These are phyloP conservation scores for Oreochromis mossambicus DNA, from an alignment of 2,797 vertebrate genomes.

Conservation along the genomic window DNA sequence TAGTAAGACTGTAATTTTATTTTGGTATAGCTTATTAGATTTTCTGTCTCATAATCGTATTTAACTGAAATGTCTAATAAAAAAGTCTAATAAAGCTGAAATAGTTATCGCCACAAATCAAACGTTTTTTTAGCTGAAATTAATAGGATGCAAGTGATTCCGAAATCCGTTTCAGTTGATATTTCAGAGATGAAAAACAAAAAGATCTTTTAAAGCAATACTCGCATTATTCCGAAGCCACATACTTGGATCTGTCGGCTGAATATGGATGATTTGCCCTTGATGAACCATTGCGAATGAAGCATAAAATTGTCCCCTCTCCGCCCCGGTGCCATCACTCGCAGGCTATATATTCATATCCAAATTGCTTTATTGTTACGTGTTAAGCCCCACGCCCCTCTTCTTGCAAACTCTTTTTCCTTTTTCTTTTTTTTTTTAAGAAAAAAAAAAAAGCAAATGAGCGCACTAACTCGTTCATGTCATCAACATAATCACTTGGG, in stretches of 20 bases:
- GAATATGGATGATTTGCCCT: conserved; percentile 24
- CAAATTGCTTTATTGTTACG: conserved; percentile 73
- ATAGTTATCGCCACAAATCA: not conserved
- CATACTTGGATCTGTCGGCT: not conserved
- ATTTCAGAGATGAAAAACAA: not conserved
- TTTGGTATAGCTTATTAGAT: not conserved
- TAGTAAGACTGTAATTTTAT: not conserved
- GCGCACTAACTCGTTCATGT: conserved; percentile 71
- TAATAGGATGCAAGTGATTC: not conserved
- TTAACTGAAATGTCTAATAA: not conserved
- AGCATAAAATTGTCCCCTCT: conserved; percentile 62
- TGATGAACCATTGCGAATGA: conserved; percentile 55
- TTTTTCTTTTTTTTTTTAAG: not conserved
- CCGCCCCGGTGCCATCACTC: conserved; percentile 58
- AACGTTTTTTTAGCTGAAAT: not conserved
- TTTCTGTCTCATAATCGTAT: not conserved
- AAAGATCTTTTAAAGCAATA: not conserved
- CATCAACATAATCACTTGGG: conserved; percentile 78
- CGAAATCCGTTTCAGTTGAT: not conserved
- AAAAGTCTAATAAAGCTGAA: not conserved
- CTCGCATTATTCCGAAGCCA: not conserved
- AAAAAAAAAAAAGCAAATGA: conserved; percentile 35
- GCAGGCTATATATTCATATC: conserved; percentile 60
- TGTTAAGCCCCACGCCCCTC: conserved; percentile 60
- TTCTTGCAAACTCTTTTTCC: conserved; percentile 16